Evolutionary conservation across 2,888 invertebrate genomes (phyloP), one percentile per base, ranked within the genome.

Genomic region (Lochmaea capreae): DNA sequence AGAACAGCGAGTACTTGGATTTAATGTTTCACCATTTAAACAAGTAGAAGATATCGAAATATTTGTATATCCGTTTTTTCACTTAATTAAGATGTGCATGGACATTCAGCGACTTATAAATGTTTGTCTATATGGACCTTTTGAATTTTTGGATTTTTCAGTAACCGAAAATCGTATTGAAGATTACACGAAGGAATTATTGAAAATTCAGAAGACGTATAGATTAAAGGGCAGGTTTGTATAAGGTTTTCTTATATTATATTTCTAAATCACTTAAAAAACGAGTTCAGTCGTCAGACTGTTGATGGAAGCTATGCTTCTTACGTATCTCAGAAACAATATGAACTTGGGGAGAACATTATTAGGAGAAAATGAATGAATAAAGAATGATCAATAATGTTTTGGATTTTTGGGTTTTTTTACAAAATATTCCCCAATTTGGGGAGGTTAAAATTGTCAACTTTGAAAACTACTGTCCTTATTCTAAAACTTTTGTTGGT

Each of bases 51-150:
- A 96, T 81, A 88, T 97, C 54, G 93, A 93, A 82, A 90, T 90
- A 18, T 92, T 90, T 80, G 89, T 94, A 43, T 88, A 92, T 83
- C 93, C 94, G 0, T 94, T 93, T 85, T 91, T 93, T 69, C 89
- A 87, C 54, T 87, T 95, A 3, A 88, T 97, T 79, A 94, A 93
- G 71, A 86, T 90, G 10, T 91, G 92, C 72, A 88, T 91, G 77
- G 90, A 90, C 83, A 97, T 97, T 95, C 92, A 93, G 85, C 91
- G 95, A 67, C 93, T 93, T 81, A 93, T 93, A 83, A 93, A 92
- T 80, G 94, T 95, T 10, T 98, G 97, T 95, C 92, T 96, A 90
- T 95, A 97, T 85, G 98, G 98, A 0, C 93, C 95, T 1, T 98
- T 98, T 86, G 93, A 96, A 85, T 95, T 95, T 84, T 88, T 97